Base-by-base conservation (phyloP, 2,888 invertebrate genomes). In the Philopedon plagiatum region DNA sequence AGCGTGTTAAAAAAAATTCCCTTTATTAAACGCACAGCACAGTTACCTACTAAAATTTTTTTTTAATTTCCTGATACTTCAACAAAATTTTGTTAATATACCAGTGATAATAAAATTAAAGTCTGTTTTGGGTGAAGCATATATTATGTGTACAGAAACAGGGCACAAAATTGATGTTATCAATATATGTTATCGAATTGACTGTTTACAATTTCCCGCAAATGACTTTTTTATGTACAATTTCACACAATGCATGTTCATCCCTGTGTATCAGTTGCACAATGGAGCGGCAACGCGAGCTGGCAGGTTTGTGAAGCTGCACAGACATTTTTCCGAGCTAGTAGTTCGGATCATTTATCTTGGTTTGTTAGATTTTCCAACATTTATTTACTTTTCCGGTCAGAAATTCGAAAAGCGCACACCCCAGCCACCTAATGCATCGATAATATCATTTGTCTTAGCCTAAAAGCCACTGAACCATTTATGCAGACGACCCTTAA, bases 391-490 rank as follows among this genome's bases (percentile, higher is more conserved):
- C 80, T 82, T 82, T 82, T 82, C 80, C 81, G 82, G 82, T 82
- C 82, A 82, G 78, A 80, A 78, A 79, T 79, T 77, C 78, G 75
- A 79, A 80, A 60, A 32, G 56, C 64, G 51, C 46, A 49, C 57
- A 44, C 65, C 76, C 68, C 81, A 79, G 76, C 77, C 78, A 82
- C 81, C 82, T 82, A 82, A 83, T 83, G 83, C 81, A 83, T 81
- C 80, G 78, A 79, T 82, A 83, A 83, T 83, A 79, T 79, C 82
- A 83, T 84, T 83, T 83, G 83, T 83, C 81, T 83, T 82, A 80
- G 80, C 68, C 78, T 75, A 77, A 64, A 79, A 79, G 77, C 74
- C 80, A 81, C 81, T 81, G 81, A 75, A 70, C 63, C 74, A 65
- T 67, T 74, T 76, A 74, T 72, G 74, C 70, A 68, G 64, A 68